Percentiles rank a stretch among this genome's conserved stretches.
These are phyloP conservation scores for Glaucopsyche alexis DNA, from an alignment of 2,888 invertebrate genomes.

Conservation along the genomic window DNA sequence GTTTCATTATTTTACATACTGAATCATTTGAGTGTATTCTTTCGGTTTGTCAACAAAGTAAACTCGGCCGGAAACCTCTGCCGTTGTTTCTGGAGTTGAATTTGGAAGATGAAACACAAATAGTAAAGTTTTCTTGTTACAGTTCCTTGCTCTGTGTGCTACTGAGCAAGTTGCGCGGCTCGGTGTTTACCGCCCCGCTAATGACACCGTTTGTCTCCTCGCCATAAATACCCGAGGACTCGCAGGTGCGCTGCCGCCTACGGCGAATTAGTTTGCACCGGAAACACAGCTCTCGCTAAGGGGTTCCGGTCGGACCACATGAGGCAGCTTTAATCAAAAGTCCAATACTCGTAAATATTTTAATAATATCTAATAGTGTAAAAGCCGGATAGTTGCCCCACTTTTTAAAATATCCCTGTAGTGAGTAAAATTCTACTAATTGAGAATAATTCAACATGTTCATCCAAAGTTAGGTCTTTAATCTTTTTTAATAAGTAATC, in stretches of 20 bases:
- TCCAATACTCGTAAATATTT: neutral
- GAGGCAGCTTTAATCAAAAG: neutral
- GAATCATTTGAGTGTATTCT: neutral
- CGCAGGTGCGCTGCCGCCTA: neutral
- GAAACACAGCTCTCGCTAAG: neutral
- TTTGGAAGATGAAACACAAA: slow-evolving; percentile 7
- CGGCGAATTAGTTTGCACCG: neutral
- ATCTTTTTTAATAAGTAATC: too few relatives aligned
- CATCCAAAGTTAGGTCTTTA: too few relatives aligned
- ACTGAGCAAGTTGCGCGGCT: neutral
- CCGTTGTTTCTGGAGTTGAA: neutral
- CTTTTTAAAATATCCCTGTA: too few relatives aligned
- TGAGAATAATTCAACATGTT: too few relatives aligned
- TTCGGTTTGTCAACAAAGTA: neutral
- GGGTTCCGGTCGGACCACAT: neutral
- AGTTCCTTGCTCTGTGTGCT: neutral
- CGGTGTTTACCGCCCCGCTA: neutral
- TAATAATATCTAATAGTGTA: too few relatives aligned
- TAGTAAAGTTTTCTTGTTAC: neutral
- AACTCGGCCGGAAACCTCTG: neutral
- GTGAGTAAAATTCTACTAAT: too few relatives aligned
- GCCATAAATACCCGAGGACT: neutral
- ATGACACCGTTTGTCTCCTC: slow-evolving; percentile 4
- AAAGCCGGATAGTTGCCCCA: too few relatives aligned
- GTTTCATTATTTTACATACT: neutral